Conservation (phyloP, 2,888 invertebrate species). For the Nomada hirtipes region DNA sequence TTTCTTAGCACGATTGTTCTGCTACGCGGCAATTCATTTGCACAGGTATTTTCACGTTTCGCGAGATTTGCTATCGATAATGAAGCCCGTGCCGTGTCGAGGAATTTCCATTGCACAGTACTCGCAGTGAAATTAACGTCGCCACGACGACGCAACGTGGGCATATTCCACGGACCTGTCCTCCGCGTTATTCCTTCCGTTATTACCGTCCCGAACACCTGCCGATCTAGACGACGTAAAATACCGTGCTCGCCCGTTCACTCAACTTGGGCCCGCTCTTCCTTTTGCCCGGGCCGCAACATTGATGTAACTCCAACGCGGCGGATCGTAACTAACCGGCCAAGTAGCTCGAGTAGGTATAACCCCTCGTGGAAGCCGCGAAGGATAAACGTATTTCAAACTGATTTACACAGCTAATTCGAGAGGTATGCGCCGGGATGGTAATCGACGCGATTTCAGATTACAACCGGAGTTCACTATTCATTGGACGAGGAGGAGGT, state of each 20-base stretch:
- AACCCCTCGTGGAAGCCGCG: slow-evolving; percentile 26
- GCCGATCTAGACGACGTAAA: slow-evolving; percentile 39
- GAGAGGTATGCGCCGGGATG: slow-evolving; percentile 29
- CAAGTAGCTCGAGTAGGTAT: slow-evolving; percentile 35
- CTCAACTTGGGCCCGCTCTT: not conserved
- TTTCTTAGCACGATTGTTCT: too few relatives aligned
- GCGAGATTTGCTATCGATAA: not conserved
- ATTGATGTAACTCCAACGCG: not conserved
- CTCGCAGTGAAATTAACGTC: slow-evolving; percentile 37
- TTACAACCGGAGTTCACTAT: slow-evolving; percentile 16
- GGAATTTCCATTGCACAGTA: slow-evolving; percentile 12
- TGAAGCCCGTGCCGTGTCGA: not conserved
- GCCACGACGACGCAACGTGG: not conserved
- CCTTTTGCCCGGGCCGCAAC: slow-evolving; percentile 15
- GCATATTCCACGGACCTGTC: not conserved
- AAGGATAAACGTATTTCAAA: slow-evolving; percentile 51
- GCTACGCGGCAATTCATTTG: not conserved
- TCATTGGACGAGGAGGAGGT: not conserved
- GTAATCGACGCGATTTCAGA: slow-evolving; percentile 47
- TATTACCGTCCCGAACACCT: slow-evolving; percentile 48
- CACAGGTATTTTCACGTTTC: not conserved
- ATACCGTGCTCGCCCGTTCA: slow-evolving; percentile 25
- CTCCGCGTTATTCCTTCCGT: slow-evolving; percentile 10
- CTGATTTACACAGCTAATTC: slow-evolving; percentile 48
- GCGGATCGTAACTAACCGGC: slow-evolving; percentile 29